Percentiles rank a stretch among this genome's conserved stretches.
Conservation (phyloP, 2,888 invertebrate species). For the Sesia bembeciformis region DNA sequence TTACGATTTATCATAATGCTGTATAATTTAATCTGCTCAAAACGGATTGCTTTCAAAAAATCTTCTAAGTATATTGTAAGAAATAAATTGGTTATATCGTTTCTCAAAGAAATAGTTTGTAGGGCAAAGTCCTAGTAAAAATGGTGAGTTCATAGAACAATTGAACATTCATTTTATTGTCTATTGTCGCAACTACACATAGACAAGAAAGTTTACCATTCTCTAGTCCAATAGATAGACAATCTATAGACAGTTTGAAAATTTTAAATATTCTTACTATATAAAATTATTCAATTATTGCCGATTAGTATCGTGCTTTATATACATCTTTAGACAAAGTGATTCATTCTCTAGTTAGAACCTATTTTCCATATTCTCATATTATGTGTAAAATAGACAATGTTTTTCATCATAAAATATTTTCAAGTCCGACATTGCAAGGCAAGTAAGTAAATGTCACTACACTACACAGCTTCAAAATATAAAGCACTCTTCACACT, state of each 20-base stretch:
- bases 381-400: too few species aligned
- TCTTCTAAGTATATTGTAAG: background rate
- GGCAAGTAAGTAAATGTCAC: too few species aligned
- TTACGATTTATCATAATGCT: slow-evolving; percentile 2
- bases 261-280: slow-evolving; percentile 9
- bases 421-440: too few species aligned
- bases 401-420: too few species aligned
- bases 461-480: too few species aligned
- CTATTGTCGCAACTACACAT: slow-evolving; percentile 33
- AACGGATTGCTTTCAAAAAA: background rate
- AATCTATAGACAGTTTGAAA: slow-evolving; percentile 29
- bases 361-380: too few species aligned
- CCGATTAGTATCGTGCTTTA: too few species aligned
- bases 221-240: slow-evolving; percentile 61
- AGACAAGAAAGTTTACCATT: slow-evolving; percentile 47
- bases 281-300: too few species aligned
- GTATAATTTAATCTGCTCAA: background rate
- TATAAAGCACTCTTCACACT: too few species aligned
- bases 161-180: slow-evolving; percentile 27
- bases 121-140: slow-evolving; percentile 15
- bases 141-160: slow-evolving; percentile 44
- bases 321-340: too few species aligned
- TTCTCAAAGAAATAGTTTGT: background rate
- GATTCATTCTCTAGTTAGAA: too few species aligned
- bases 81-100: background rate